Evolutionary conservation across 2,113 vertebrate species (phyloP).

Genomic region (Pogonocichla stellata): DNA sequence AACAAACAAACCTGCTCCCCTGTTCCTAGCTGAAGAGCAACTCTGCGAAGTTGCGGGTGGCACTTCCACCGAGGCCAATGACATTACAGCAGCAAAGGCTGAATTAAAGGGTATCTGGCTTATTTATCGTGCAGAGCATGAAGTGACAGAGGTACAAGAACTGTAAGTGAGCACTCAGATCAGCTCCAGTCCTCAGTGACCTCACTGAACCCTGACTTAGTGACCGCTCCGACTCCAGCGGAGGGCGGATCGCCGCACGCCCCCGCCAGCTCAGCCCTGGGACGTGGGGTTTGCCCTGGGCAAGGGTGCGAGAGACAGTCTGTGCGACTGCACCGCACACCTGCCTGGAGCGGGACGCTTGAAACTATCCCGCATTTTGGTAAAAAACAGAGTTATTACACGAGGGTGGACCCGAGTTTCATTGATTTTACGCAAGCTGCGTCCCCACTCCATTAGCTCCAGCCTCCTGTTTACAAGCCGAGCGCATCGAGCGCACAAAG

Average conservation of each 20-base stretch:
- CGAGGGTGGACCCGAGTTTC: neutral
- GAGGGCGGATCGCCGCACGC: accelerated
- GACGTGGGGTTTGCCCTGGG: accelerated
- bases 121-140: neutral
- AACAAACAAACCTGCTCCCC: neutral
- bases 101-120: neutral
- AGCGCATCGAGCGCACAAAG: accelerated
- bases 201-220: neutral
- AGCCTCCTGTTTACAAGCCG: neutral
- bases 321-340: neutral
- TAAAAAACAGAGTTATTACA: accelerated
- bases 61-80: neutral
- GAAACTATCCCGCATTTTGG: accelerated
- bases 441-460: neutral
- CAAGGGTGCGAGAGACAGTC: accelerated
- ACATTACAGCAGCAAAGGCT: neutral
- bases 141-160: neutral
- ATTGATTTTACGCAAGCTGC: neutral
- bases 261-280: neutral
- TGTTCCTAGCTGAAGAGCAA: neutral
- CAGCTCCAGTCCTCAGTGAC: neutral
- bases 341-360: accelerated
- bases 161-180: neutral
- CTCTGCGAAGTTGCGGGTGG: neutral
- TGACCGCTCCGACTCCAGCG: accelerated